Percentiles rank a stretch among this genome's conserved stretches.
phyloP scores from a whole-genome alignment of 2,888 invertebrate species.

The Megaustenia siamemsis region DNA sequence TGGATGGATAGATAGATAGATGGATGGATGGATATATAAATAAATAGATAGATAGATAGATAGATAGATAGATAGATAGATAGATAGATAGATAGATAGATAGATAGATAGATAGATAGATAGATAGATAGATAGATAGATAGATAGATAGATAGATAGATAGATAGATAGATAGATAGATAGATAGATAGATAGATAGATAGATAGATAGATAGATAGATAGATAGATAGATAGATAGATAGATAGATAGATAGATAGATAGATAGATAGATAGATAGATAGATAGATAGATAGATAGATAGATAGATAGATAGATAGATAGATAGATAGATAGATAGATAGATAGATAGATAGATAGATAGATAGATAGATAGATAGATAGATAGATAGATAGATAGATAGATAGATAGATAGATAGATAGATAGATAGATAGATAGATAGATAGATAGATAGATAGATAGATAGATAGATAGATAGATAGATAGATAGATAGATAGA shows the following conservation, averaged over 20 bases:
- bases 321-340: not conserved
- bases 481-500: slow-evolving; percentile 6
- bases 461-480: slow-evolving; percentile 6
- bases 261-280: not conserved
- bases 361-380: not conserved
- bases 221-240: not conserved
- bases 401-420: not conserved
- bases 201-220: not conserved
- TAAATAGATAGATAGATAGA: not conserved
- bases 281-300: not conserved
- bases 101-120: not conserved
- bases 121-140: not conserved
- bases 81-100: not conserved
- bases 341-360: not conserved
- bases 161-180: not conserved
- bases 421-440: not conserved
- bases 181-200: not conserved
- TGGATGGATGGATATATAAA: not conserved
- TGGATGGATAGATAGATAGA: not conserved
- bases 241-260: not conserved
- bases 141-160: not conserved
- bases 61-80: not conserved
- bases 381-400: not conserved
- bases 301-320: not conserved
- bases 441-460: not conserved